Conservation (phyloP, 35 echinoderm and acorn worm genomes). For the Heliocidaris erythrogramma region DNA sequence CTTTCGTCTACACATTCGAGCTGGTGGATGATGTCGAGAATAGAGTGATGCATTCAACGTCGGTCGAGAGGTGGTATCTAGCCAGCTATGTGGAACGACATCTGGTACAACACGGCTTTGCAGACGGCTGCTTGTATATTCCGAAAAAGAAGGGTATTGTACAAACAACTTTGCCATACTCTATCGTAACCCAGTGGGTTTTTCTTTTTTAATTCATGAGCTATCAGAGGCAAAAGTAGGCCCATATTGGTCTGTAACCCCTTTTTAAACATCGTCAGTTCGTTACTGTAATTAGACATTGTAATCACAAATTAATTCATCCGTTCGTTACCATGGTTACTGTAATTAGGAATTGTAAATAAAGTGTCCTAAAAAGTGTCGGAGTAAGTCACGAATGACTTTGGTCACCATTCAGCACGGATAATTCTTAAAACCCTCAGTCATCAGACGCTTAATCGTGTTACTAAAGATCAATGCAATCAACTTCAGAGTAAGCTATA, state of each 20-base stretch:
- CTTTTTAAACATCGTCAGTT: too few species aligned
- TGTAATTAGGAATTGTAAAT: neutral
- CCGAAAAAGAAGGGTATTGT: conserved; percentile 29
- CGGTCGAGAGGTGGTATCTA: conserved; percentile 31
- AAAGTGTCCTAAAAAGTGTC: neutral
- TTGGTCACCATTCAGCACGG: too few species aligned
- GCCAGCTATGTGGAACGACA: conserved; percentile 24
- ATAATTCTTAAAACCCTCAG: too few species aligned
- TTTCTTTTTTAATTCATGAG: neutral
- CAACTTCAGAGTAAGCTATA: too few species aligned
- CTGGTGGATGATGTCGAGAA: conserved; percentile 5
- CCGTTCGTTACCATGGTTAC: too few species aligned
- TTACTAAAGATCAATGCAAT: too few species aligned
- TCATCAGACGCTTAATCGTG: too few species aligned
- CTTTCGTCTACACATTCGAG: conserved; percentile 32
- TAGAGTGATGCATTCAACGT: neutral
- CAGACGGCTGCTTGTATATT: conserved; percentile 11
- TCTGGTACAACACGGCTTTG: neutral
- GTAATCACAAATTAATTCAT: neutral
- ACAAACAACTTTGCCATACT: neutral
- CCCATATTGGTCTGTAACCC: too few species aligned
- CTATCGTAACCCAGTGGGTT: neutral
- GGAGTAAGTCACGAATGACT: too few species aligned
- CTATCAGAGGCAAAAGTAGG: neutral
- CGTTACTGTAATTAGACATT: neutral